Percentiles rank a stretch among this genome's conserved stretches.
phyloP scores from a whole-genome alignment of 2,113 vertebrate species.

The Carlito syrichta region DNA sequence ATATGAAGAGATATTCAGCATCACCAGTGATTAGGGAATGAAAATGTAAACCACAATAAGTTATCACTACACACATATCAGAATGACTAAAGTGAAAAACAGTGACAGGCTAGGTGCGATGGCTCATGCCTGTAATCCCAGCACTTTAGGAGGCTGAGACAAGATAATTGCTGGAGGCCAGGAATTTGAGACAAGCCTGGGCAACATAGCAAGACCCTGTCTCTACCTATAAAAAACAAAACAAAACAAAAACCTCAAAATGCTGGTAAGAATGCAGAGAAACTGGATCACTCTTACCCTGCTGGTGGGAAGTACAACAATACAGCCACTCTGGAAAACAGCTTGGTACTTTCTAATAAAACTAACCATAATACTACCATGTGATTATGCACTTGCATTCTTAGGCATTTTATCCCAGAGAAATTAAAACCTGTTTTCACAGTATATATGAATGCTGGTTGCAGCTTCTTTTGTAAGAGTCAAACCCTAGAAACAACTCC shows the following conservation, averaged over 20 bases:
- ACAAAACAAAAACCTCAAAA: background rate
- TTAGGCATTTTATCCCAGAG: background rate
- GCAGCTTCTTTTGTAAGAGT: no score
- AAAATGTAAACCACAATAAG: background rate
- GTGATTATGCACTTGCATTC: background rate
- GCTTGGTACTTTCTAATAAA: background rate
- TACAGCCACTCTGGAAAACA: background rate
- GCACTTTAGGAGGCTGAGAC: no score
- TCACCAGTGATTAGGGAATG: background rate
- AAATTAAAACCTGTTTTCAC: background rate
- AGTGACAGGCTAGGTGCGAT: no score
- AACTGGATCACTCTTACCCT: background rate
- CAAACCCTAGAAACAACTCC: background rate
- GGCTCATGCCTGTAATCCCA: no score
- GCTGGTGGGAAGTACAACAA: background rate
- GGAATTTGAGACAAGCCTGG: no score
- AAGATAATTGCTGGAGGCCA: no score
- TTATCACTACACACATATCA: no score
- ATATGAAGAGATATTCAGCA: background rate
- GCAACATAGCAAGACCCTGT: no score
- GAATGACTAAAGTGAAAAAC: no score
- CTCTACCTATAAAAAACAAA: no score
- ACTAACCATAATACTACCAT: background rate
- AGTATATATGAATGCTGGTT: background rate
- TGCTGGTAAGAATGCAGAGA: background rate